Evolutionary conservation across 2,113 vertebrate genomes (phyloP).

Genomic region (Pseudopodoces humilis): DNA sequence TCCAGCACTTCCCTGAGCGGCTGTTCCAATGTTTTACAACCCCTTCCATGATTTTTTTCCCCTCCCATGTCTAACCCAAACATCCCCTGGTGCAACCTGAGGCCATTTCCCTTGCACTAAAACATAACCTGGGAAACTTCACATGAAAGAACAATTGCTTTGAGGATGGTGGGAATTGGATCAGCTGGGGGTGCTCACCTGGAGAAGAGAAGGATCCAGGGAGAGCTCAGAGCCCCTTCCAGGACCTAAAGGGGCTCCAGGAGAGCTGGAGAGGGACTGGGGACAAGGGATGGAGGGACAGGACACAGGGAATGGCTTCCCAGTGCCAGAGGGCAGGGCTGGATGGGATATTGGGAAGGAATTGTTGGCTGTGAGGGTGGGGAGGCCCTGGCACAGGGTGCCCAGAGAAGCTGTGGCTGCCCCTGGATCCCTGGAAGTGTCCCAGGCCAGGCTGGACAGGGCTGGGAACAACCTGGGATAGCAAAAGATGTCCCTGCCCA

Average conservation of each 20-base stretch:
- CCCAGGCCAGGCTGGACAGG: fast-evolving
- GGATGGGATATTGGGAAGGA: neutral
- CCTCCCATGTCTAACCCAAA: neutral
- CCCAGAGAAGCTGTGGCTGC: neutral
- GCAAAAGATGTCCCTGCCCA: neutral
- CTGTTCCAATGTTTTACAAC: neutral
- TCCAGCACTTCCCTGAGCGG: neutral
- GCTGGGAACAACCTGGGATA: fast-evolving
- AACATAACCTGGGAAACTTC: neutral
- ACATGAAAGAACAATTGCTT: too few species aligned
- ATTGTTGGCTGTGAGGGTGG: fast-evolving
- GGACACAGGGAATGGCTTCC: neutral
- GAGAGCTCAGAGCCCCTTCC: neutral
- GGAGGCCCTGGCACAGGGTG: fast-evolving
- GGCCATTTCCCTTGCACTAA: neutral
- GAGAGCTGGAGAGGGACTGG: neutral
- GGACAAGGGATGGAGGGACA: neutral
- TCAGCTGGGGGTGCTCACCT: neutral
- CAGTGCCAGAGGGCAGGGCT: fast-evolving
- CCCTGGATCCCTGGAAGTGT: neutral
- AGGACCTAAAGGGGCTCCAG: neutral
- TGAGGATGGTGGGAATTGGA: neutral
- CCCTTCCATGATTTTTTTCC: neutral
- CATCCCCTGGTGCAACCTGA: neutral
- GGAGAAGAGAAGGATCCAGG: neutral